phyloP scores from a whole-genome alignment of 1,140 invertebrate species.

The Papilio polyxenes region DNA sequence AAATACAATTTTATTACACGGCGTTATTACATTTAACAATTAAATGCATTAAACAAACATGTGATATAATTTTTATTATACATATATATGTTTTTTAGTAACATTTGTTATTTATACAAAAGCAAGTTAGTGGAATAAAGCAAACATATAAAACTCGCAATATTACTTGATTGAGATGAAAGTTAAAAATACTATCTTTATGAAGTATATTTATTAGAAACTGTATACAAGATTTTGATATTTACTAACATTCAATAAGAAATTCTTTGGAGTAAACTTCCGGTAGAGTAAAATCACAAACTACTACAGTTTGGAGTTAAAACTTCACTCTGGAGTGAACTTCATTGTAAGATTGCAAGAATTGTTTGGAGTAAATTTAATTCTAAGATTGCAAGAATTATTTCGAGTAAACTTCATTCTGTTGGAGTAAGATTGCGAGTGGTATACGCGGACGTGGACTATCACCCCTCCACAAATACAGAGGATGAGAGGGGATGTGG shows the following conservation, averaged over 20 bases:
- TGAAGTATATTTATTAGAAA: no score
- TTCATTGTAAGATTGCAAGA: background rate
- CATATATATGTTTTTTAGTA: conserved; percentile 39
- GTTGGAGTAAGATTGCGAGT: background rate
- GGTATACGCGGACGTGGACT: background rate
- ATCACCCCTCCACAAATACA: background rate
- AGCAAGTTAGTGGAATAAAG: conserved; percentile 15
- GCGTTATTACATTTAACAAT: background rate
- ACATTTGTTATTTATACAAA: conserved; percentile 41
- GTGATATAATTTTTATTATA: conserved; percentile 36
- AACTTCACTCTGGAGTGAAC: background rate
- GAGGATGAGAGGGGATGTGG: background rate
- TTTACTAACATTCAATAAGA: no score
- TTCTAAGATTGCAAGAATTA: background rate
- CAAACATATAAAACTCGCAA: background rate
- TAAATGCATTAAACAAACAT: conserved; percentile 22
- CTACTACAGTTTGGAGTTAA: no score
- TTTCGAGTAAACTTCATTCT: background rate
- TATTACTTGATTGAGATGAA: background rate
- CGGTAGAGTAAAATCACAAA: no score
- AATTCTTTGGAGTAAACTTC: background rate
- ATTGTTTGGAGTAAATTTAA: background rate
- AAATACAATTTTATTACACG: background rate
- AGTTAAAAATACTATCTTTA: background rate
- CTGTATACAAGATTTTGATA: background rate